Percentiles rank a stretch among this genome's conserved stretches.
These are phyloP conservation scores for Mesembrinibis cayennensis DNA, from an alignment of 2,113 vertebrate genomes.

Conservation along the genomic window DNA sequence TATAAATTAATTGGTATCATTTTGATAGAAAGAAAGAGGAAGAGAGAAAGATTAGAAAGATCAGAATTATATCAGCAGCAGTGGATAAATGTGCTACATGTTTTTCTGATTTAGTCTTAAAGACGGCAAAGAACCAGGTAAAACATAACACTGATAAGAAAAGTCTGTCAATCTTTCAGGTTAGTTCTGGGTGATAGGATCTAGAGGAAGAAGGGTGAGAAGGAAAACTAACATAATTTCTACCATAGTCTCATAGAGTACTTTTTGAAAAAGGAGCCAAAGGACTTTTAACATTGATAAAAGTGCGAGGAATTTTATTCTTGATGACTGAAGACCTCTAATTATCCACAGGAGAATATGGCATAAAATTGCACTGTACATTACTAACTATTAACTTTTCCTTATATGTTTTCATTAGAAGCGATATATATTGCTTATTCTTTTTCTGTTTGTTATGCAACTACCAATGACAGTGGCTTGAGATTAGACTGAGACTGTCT, in stretches of 20 bases:
- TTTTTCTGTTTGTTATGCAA: neutral
- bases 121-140: neutral
- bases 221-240: neutral
- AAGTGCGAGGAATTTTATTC: neutral
- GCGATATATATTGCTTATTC: neutral
- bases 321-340: neutral
- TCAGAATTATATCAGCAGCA: neutral
- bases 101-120: slow-evolving; percentile 3
- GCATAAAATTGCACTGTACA: neutral
- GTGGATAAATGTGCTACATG: neutral
- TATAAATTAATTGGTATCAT: neutral
- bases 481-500: neutral
- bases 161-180: neutral
- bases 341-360: neutral
- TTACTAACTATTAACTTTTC: neutral
- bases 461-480: neutral
- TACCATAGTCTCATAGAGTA: neutral
- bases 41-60: neutral
- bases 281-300: neutral
- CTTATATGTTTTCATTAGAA: neutral
- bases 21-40: slow-evolving; percentile 4
- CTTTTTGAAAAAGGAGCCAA: neutral
- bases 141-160: neutral
- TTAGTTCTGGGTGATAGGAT: neutral
- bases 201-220: neutral